Conservation (phyloP, 2,113 vertebrate genomes). For the Lutjanus erythropterus region DNA sequence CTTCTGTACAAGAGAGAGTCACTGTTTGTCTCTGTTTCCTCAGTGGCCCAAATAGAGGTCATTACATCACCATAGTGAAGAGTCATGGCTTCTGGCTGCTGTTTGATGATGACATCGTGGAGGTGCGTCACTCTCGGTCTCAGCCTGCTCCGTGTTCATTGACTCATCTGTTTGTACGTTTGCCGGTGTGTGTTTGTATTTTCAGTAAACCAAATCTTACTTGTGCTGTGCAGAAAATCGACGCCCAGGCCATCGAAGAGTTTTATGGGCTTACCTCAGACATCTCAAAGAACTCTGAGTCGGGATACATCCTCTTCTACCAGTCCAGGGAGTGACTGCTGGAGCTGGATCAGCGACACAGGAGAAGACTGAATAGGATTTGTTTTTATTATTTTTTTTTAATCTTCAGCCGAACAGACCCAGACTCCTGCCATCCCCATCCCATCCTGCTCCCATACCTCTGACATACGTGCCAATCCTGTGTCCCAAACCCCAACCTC, state of each 20-base stretch:
- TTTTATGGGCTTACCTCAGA: conserved; percentile 98
- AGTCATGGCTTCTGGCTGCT: conserved; percentile 98
- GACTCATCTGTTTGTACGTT: conserved; percentile 27
- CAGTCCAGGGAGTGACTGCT: conserved; percentile 94
- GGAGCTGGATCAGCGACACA: conserved; percentile 23
- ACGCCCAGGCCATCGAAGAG: conserved; percentile 98
- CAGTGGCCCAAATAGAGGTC: conserved; percentile 96
- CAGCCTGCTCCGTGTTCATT: neutral
- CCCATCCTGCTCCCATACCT: conserved; percentile 19
- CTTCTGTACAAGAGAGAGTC: neutral
- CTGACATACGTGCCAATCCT: conserved; percentile 76
- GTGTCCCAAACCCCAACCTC: conserved; percentile 22
- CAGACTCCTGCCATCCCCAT: conserved; percentile 27
- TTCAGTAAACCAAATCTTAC: neutral
- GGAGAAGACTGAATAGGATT: conserved; percentile 28
- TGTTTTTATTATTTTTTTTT: conserved; percentile 6
- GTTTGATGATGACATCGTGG: conserved; percentile 98
- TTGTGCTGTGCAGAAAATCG: conserved; percentile 91
- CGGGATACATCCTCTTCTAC: conserved; percentile 99
- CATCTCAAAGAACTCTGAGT: conserved; percentile 99
- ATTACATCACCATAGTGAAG: conserved; percentile 99
- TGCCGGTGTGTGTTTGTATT: neutral
- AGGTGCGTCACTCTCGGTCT: conserved; percentile 86
- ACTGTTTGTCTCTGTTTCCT: conserved; percentile 69
- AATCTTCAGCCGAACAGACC: conserved; percentile 39